A percentile compares a stretch with the other conserved stretches of the same genome.
These are phyloP conservation scores for Crepidodera aurea DNA, from an alignment of 2,888 invertebrate genomes.

Conservation along the genomic window DNA sequence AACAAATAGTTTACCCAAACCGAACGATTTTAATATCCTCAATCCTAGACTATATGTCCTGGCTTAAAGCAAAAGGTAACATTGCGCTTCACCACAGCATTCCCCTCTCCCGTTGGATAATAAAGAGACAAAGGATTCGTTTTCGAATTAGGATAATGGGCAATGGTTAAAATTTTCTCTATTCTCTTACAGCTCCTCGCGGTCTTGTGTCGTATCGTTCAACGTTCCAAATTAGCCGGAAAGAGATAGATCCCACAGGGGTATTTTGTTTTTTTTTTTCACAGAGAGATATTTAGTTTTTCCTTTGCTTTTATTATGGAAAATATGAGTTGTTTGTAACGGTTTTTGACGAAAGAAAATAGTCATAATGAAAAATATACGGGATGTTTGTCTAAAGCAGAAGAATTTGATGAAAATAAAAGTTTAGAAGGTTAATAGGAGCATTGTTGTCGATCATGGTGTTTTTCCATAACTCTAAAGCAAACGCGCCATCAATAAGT, in stretches of 20 bases:
- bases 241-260: background rate
- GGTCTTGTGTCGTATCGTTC: background rate
- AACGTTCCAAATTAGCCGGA: conserved; percentile 9
- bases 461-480: too few species aligned
- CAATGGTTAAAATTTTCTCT: conserved; percentile 23
- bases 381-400: too few species aligned
- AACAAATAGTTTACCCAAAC: too few species aligned
- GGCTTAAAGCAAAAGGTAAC: background rate
- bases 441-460: too few species aligned
- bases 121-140: conserved; percentile 42
- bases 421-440: too few species aligned
- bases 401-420: too few species aligned
- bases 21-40: too few species aligned
- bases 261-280: background rate
- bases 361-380: too few species aligned
- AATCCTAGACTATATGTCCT: conserved; percentile 1
- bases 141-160: conserved; percentile 30
- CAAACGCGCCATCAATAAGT: too few species aligned
- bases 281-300: background rate
- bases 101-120: conserved; percentile 6
- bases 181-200: background rate
- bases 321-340: too few species aligned
- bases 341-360: too few species aligned
- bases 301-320: background rate
- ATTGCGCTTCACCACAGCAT: background rate